Percentiles rank a stretch among this genome's conserved stretches.
Conservation (phyloP, 2,888 invertebrate species). For the Torymus auratus region DNA sequence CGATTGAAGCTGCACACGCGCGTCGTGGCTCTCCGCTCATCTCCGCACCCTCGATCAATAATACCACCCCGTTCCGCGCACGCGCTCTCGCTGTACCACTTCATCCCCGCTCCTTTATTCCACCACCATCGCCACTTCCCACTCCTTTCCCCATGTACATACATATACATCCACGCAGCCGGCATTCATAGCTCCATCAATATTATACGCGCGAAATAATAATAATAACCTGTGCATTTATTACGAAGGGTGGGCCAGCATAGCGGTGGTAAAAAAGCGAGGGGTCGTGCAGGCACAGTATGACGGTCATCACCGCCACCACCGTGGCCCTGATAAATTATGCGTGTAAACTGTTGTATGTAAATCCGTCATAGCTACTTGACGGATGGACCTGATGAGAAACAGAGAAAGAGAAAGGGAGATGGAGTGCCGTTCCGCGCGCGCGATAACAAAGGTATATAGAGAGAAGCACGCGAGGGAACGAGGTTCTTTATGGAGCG, state of each 20-base stretch:
- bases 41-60: slow-evolving; percentile 72
- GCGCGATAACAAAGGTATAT: not conserved
- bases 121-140: slow-evolving; percentile 56
- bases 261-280: slow-evolving; percentile 34
- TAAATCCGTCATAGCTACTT: slow-evolving; percentile 65
- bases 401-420: not conserved
- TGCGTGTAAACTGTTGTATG: slow-evolving; percentile 70
- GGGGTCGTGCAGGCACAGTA: not conserved
- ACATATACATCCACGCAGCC: slow-evolving; percentile 53
- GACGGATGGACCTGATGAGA: slow-evolving; percentile 58
- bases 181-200: slow-evolving; percentile 76
- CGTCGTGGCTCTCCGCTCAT: slow-evolving; percentile 6
- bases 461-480: too few relatives aligned
- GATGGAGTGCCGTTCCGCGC: slow-evolving; percentile 13
- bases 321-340: slow-evolving; percentile 66
- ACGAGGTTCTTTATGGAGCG: slow-evolving; percentile 12
- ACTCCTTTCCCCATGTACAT: slow-evolving; percentile 61
- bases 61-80: slow-evolving; percentile 72
- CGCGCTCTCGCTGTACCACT: slow-evolving; percentile 61
- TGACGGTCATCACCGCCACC: too few relatives aligned
- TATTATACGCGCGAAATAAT: slow-evolving; percentile 76
- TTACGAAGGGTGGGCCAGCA: slow-evolving; percentile 65
- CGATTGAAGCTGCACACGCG: slow-evolving; percentile 61
- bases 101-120: not conserved
- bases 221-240: slow-evolving; percentile 75